Evolutionary conservation across 2,797 vertebrate species (phyloP), one percentile per base, ranked within the genome.

Genomic region (Ptychobarbus kaznakovi): DNA sequence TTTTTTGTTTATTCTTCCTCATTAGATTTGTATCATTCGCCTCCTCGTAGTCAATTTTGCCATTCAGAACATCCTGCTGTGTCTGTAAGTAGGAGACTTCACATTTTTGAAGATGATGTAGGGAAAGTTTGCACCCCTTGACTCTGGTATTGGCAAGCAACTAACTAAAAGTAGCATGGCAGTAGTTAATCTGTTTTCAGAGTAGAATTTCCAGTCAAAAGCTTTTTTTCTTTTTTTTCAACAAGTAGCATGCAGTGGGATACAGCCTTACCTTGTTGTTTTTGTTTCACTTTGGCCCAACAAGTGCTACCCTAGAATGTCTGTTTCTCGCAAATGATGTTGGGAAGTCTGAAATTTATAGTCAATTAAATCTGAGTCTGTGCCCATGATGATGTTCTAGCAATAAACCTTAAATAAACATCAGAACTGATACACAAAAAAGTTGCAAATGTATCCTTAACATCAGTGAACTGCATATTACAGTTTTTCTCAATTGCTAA

Each of bases 1-100:
- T 88, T 74, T 75, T 86, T 82, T 80, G 83, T 88, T 85, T 53
- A 69, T 83, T 82, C 75, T 79, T 82, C 76, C 84, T 86, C 87
- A 83, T 86, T 83, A 83, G 80, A 83, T 83, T 72, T 85, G 83
- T 80, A 85, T 73, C 83, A 73, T 85, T 85, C 69, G 77, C 77
- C 83, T 85, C 69, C 77, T 73, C 28, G 8, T 18, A 49, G 77
- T 85, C 83, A 85, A 85, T 80, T 85, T 80, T 58, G 58, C 68
- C 11, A 74, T 80, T 49, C 69, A 73, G 28, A 73, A 73, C 28
- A 28, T 82, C 73, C 85, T 75, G 85, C 35, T 58, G 72, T 69
- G 79, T 22, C 22, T 66, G 83, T 73, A 49, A 73, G 72, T 82
- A 69, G 81, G 58, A 81, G 61, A 75, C 61, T 46, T 80, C 69